phyloP scores from a whole-genome alignment of 2,797 vertebrate genomes.

The Hephaestus fuliginosus region DNA sequence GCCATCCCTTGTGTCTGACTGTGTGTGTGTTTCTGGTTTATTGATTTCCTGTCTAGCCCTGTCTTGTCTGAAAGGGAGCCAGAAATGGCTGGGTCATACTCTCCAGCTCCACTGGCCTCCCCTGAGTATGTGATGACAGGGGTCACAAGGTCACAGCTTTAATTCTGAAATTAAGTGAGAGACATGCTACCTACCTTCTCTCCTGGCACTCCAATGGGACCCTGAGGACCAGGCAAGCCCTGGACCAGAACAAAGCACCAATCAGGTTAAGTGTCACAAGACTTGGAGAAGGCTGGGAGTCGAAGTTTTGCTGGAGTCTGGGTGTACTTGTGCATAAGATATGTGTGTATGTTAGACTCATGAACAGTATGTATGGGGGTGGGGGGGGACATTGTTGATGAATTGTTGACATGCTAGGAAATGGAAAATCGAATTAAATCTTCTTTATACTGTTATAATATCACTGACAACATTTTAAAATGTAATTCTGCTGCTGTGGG shows the following conservation, averaged over 20 bases:
- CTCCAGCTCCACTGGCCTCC: conserved; percentile 41
- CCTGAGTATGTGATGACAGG: conserved; percentile 61
- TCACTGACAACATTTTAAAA: conserved; percentile 18
- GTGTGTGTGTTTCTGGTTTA: conserved; percentile 70
- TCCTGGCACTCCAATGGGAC: conserved; percentile 91
- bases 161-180: conserved; percentile 66
- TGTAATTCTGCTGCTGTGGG: conserved; percentile 10
- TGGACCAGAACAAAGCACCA: conserved; percentile 77
- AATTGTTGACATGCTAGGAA: conserved; percentile 7
- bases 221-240: conserved; percentile 94
- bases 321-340: conserved; percentile 8
- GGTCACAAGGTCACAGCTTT: conserved; percentile 68
- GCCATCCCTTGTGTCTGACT: conserved; percentile 46
- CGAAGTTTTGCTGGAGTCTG: conserved; percentile 8
- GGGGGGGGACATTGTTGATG: background rate
- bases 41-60: conserved; percentile 78
- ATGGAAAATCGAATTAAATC: conserved; percentile 19
- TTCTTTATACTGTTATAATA: conserved; percentile 11
- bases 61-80: conserved; percentile 60
- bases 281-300: conserved; percentile 15
- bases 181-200: conserved; percentile 89
- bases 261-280: conserved; percentile 67
- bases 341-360: conserved; percentile 12
- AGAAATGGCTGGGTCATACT: conserved; percentile 49
- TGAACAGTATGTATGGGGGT: conserved; percentile 11